Conservation (phyloP, 2,888 invertebrate genomes). For the Hymenopus coronatus region DNA sequence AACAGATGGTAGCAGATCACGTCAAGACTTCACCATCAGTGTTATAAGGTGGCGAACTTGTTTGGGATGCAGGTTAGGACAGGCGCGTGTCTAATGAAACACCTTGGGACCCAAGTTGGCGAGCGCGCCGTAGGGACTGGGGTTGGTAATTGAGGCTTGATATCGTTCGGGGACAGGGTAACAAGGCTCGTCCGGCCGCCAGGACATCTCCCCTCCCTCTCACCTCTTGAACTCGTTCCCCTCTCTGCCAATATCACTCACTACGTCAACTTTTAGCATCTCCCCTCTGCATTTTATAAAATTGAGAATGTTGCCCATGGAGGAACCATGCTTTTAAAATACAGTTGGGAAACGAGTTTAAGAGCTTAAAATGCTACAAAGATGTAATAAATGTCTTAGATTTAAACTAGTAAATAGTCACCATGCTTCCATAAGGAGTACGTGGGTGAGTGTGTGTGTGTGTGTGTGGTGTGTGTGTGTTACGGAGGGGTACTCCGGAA, state of each 20-base stretch:
- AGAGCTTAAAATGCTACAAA: no score
- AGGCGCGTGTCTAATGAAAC: background rate
- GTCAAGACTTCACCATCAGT: no score
- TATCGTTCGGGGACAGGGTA: background rate
- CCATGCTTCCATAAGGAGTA: no score
- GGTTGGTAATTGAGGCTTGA: constrained; percentile 1
- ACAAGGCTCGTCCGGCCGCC: background rate
- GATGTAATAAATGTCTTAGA: no score
- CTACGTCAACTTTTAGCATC: background rate
- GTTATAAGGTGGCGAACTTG: no score
- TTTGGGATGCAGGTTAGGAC: no score
- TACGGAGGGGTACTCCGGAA: no score
- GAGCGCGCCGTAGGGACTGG: background rate
- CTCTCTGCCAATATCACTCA: background rate
- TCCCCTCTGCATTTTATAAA: background rate
- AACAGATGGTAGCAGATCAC: no score
- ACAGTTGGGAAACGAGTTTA: no score
- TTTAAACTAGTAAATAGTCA: no score
- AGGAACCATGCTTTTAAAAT: background rate
- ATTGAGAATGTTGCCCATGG: background rate
- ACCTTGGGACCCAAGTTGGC: background rate
- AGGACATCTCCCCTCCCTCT: background rate
- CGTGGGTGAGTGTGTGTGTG: no score
- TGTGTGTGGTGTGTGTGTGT: no score
- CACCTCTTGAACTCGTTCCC: background rate